These are phyloP conservation scores for Pan troglodytes DNA, from an alignment of 2,113 vertebrate species.

Conservation along the genomic window DNA sequence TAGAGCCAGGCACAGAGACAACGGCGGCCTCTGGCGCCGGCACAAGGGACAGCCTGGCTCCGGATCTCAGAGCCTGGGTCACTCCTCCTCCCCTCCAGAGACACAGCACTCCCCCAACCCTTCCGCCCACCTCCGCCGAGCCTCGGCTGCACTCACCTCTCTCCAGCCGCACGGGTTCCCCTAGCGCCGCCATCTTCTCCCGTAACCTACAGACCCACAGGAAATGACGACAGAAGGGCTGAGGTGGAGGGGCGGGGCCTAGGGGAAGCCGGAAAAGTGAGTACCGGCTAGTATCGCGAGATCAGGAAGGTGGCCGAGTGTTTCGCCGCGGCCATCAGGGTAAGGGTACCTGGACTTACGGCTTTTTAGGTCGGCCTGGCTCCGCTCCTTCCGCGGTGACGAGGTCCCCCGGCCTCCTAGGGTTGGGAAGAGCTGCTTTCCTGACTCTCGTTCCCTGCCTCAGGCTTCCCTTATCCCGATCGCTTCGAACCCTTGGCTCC, in stretches of 20 bases:
- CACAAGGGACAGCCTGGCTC: neutral
- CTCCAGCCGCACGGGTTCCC: constrained; percentile 94
- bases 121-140: neutral
- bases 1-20: neutral
- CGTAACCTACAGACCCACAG: constrained; percentile 38
- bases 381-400: fast-evolving
- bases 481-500: neutral
- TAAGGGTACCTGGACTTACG: fast-evolving
- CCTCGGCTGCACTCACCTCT: constrained; percentile 86
- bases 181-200: constrained; percentile 90
- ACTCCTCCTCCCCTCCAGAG: no score
- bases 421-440: fast-evolving
- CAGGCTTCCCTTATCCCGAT: neutral
- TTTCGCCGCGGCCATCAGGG: fast-evolving
- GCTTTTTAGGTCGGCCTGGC: fast-evolving
- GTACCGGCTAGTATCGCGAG: constrained; percentile 19
- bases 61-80: fast-evolving
- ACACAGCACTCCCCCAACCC: neutral
- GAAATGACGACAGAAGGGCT: constrained; percentile 77
- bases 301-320: fast-evolving
- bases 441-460: fast-evolving
- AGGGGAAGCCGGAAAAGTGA: no score
- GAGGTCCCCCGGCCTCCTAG: fast-evolving
- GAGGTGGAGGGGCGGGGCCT: constrained; percentile 4
- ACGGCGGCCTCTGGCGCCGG: neutral